Conservation (phyloP, 2,888 invertebrate species). For the Latheticus oryzae region DNA sequence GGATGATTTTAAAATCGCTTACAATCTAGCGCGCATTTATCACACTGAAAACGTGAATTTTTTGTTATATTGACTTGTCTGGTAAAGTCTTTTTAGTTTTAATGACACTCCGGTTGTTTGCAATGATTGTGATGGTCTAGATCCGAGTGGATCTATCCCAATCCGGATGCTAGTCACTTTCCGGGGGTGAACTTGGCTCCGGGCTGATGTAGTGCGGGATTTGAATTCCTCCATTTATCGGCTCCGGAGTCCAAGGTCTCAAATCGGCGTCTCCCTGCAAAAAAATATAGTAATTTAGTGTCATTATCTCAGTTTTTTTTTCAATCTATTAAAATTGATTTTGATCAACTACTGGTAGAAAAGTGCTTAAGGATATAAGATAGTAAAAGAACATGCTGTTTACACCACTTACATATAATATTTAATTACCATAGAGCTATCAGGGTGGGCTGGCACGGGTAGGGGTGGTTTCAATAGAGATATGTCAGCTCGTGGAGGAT, state of each 20-base stretch:
- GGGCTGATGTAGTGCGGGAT: constrained; percentile 60
- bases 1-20: too few relatives aligned
- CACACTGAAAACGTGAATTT: too few relatives aligned
- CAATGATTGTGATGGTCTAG: too few relatives aligned
- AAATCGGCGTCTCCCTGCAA: constrained; percentile 68
- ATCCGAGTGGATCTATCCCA: constrained; percentile 64
- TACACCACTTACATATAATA: constrained; percentile 69
- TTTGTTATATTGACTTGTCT: too few relatives aligned
- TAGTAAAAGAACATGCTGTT: constrained; percentile 50
- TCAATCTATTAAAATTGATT: neutral
- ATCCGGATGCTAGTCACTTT: constrained; percentile 62
- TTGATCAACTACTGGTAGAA: neutral
- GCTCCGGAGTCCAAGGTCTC: constrained; percentile 64
- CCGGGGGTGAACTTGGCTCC: constrained; percentile 58
- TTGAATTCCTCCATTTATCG: constrained; percentile 59
- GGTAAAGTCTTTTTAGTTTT: constrained; percentile 45
- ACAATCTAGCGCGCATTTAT: too few relatives aligned
- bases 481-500: constrained; percentile 71
- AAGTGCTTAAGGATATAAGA: constrained; percentile 17
- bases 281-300: neutral
- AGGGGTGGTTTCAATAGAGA: constrained; percentile 74
- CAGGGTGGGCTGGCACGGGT: constrained; percentile 67
- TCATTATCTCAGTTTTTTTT: neutral
- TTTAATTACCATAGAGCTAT: constrained; percentile 69
- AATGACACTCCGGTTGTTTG: constrained; percentile 32